Evolutionary conservation across 2,113 vertebrate species (phyloP), one percentile per base, ranked within the genome.

Genomic region (Tachuris rubrigastra): DNA sequence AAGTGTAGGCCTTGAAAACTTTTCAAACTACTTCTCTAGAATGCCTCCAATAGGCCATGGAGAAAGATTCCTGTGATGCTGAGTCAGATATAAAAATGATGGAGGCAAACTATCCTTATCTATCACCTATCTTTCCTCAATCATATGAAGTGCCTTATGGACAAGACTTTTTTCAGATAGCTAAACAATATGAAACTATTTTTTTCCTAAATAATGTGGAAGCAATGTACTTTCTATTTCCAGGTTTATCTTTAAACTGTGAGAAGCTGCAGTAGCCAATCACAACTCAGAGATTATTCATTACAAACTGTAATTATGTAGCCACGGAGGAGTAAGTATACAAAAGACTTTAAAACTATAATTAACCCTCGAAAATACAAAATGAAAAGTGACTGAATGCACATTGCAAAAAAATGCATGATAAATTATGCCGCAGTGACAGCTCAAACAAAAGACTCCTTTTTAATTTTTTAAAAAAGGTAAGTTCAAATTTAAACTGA

Each of bases 301-400:
- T 81, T 88, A 86, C 67, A 90, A 88, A 41, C 50, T 88, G 24
- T 52, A 92, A 78, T 90, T 94, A 92, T 79, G 41, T 27, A 87
- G 55, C 20, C 74, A 35, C 53, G 85, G 76, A 68, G 60, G 67
- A 63, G 80, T 68, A 67, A 92, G 75, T 79, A 41, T 30, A 86
- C 76, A 96, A 96, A 93, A 96, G 42, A 59, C 69, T 94, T 91
- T 82, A 94, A 96, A 95, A 87, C 53, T 86, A 23, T 95, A 97
- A 97, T 97, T 96, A 97, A 93, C 53, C 59, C 79, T 85, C 62
- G 91, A 92, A 97, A 95, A 92, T 94, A 75, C 96, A 91, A 97
- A 95, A 93, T 75, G 44, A 92, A 92, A 87, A 93, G 85, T 71
- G 76, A 95, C 76, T 93, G 69, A 96, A 95, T 87, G 52, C 89